Evolutionary conservation across 2,113 vertebrate genomes (phyloP), one percentile per base, ranked within the genome.

Genomic region (Etia nguti): DNA sequence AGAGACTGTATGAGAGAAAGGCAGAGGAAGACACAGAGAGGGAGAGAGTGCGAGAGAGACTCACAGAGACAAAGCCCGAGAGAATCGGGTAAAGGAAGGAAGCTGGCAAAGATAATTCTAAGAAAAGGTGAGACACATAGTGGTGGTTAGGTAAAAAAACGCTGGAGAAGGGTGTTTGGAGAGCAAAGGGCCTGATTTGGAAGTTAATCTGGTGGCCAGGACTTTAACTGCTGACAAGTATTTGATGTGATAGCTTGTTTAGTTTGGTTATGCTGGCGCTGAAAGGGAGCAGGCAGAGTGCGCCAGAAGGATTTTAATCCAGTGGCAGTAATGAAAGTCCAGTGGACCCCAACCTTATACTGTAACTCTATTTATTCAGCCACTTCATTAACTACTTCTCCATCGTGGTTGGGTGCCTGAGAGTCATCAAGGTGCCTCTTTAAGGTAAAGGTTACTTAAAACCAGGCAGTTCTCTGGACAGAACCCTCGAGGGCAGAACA

Each of bases 161-260:
- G 36, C 48, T 20, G 81, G 82, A 90, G 81, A 92, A 86, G 88
- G 88, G 90, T 89, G 92, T 91, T 92, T 85, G 87, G 48, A 82
- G 89, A 59, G 91, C 81, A 88, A 83, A 79, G 81, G 81, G 81
- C 81, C 88, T 92, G 92, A 93, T 94, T 93, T 92, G 87, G 91
- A 93, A 95, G 95, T 95, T 96, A 93, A 95, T 95, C 93, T 90
- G 43, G 46, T 22, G 52, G 87, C 91, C 89, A 83, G 92, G 89
- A 88, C 81, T 80, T 92, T 60, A 89, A 85, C 89, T 41, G 56
- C 84, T 89, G 92, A 95, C 75, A 86, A 93, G 92, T 84, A 95
- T 95, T 94, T 91, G 86, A 94, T 94, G 92, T 94, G 96, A 97
- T 94, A 75, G 95, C 94, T 96, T 94, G 94, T 96, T 96, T 95